Evolutionary conservation across 2,113 vertebrate species (phyloP).

Genomic region (Lutjanus erythropterus): DNA sequence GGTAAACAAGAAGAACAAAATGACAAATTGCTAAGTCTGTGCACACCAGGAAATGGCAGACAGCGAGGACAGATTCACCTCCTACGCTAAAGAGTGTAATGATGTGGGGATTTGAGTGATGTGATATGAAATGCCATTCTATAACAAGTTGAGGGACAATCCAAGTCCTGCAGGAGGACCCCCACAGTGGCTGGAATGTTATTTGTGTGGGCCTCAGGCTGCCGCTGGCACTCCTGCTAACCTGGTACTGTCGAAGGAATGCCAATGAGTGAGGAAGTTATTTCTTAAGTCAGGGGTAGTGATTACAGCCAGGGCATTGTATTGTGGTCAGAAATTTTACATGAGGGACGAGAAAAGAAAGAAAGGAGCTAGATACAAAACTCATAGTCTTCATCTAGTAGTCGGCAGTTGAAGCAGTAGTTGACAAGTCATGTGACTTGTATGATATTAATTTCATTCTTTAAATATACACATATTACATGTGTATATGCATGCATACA

Average conservation of each 20-base stretch:
- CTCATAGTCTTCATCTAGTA: too few relatives aligned
- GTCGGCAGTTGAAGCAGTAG: too few relatives aligned
- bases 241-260: constrained; percentile 42
- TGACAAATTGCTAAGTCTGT: neutral
- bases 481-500: too few relatives aligned
- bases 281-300: constrained; percentile 11
- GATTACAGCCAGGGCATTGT: constrained; percentile 11
- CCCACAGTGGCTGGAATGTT: constrained; percentile 70
- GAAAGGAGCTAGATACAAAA: neutral
- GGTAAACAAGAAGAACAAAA: neutral
- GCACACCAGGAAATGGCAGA: neutral
- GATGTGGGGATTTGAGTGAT: constrained; percentile 53
- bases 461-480: too few relatives aligned
- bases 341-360: too few relatives aligned
- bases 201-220: constrained; percentile 66
- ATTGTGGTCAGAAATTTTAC: constrained; percentile 4
- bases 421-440: too few relatives aligned
- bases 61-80: neutral
- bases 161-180: constrained; percentile 49
- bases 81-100: constrained; percentile 7
- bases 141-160: constrained; percentile 63
- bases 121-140: constrained; percentile 61
- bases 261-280: constrained; percentile 37
- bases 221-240: constrained; percentile 54
- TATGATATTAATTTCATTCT: too few relatives aligned